Base-by-base conservation (phyloP, 2,113 vertebrate genomes). In the Pyrgilauda ruficollis region DNA sequence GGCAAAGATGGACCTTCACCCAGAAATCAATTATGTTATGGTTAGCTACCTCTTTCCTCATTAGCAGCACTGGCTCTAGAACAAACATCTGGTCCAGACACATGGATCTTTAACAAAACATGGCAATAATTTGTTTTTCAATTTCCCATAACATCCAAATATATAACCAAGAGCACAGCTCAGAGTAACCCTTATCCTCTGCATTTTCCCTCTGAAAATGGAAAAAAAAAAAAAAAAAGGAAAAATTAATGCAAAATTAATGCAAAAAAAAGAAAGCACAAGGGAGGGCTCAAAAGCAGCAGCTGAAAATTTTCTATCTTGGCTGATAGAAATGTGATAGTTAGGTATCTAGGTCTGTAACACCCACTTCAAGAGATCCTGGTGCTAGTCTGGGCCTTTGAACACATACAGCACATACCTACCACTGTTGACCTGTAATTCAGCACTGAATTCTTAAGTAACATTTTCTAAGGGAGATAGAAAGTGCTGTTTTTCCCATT, bases 21-120 rank as follows among this genome's bases (percentile, higher is more conserved):
- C 59, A 92, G 61, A 95, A 95, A 96, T 96, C 85, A 93, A 85
- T 93, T 83, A 94, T 18, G 61, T 94, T 91, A 94, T 2, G 52
- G 89, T 91, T 95, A 95, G 61, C 89, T 96, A 96, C 62, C 39
- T 76, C 70, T 81, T 83, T 68, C 74, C 64, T 96, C 84, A 93
- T 90, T 88, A 96, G 80, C 74, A 94, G 41, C 64, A 62, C 43
- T 87, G 74, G 66, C 67, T 70, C 37, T 62, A 93, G 62, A 93
- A 79, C 33, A 78, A 97, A 96, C 91, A 97, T 59, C 92, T 96
- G 96, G 80, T 70, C 43, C 50, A 82, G 67, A 84, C 83, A 97
- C 86, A 93, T 84, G 80, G 74, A 81, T 72, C 46, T 90, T 94
- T 95, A 93, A 93, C 27, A 90, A 84, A 89, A 95, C 83, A 95